Conservation (phyloP, 2,113 vertebrate genomes). For the Emydocephalus ijimae region DNA sequence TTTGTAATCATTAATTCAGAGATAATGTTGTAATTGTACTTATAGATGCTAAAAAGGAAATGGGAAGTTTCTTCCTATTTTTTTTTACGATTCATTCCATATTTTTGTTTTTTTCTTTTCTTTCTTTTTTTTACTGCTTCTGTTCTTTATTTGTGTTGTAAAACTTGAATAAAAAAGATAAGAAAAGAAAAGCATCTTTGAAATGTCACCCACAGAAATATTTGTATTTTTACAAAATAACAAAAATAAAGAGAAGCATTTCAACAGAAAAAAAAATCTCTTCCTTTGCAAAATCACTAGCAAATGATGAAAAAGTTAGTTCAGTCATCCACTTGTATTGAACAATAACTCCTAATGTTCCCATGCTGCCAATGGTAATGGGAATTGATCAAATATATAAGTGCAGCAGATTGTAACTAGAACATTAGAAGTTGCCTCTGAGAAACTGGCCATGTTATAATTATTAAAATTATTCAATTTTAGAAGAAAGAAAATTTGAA, state of each 20-base stretch:
- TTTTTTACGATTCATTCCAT: not conserved
- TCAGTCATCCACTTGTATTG: not conserved
- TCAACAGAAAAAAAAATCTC: conserved; percentile 17
- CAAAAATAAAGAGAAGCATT: not conserved
- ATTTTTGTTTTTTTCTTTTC: not conserved
- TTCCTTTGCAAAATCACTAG: not conserved
- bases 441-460: conserved; percentile 15
- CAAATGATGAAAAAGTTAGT: conserved; percentile 30
- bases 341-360: not conserved
- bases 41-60: not conserved
- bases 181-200: not conserved
- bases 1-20: not conserved
- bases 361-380: not conserved
- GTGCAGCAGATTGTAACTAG: not conserved
- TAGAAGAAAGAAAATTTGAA: conserved; percentile 7
- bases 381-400: not conserved
- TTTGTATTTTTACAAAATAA: conserved; percentile 14
- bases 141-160: not conserved
- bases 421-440: not conserved
- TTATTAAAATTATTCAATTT: conserved; percentile 8
- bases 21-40: not conserved
- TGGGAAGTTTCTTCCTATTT: not conserved
- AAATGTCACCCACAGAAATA: conserved; percentile 1
- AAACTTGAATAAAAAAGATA: not conserved
- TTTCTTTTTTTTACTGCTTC: not conserved